A percentile compares a stretch with the other conserved stretches of the same genome.
Evolutionary conservation across 2,797 vertebrate genomes (phyloP).

Genomic region (Sebastes baramenuke): DNA sequence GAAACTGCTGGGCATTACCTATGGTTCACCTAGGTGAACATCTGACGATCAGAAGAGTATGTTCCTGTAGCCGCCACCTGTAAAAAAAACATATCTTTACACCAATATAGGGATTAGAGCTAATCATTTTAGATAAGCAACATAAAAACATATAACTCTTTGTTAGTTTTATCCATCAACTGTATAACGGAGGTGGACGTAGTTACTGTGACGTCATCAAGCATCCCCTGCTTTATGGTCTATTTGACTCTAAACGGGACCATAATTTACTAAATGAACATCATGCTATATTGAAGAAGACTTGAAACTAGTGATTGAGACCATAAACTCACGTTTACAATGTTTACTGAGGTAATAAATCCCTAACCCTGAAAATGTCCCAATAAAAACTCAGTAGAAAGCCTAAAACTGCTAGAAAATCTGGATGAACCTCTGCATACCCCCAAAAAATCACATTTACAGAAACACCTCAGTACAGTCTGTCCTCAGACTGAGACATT

Average conservation of each 20-base stretch:
- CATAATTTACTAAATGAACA: too few species aligned
- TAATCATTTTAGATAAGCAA: not conserved
- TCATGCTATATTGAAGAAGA: too few species aligned
- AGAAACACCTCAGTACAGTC: not conserved
- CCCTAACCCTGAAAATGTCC: not conserved
- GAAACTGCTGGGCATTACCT: conserved; percentile 37
- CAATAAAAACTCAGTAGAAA: not conserved
- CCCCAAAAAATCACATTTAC: not conserved
- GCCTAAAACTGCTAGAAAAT: not conserved
- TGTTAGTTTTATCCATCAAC: not conserved
- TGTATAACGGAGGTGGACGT: too few species aligned
- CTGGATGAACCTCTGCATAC: not conserved
- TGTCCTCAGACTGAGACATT: not conserved
- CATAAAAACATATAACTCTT: not conserved
- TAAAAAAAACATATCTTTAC: not conserved
- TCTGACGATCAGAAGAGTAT: conserved; percentile 3
- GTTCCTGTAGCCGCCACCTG: not conserved
- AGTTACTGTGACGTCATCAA: too few species aligned
- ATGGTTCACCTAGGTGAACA: conserved; percentile 38
- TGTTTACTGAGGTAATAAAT: too few species aligned
- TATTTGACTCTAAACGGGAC: too few species aligned
- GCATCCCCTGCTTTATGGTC: too few species aligned
- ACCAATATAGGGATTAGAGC: not conserved
- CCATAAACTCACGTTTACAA: too few species aligned
- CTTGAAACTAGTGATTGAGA: too few species aligned